Evolutionary conservation across 2,888 invertebrate species (phyloP), one percentile per base, ranked within the genome.

Genomic region (Aricia artaxerxes): DNA sequence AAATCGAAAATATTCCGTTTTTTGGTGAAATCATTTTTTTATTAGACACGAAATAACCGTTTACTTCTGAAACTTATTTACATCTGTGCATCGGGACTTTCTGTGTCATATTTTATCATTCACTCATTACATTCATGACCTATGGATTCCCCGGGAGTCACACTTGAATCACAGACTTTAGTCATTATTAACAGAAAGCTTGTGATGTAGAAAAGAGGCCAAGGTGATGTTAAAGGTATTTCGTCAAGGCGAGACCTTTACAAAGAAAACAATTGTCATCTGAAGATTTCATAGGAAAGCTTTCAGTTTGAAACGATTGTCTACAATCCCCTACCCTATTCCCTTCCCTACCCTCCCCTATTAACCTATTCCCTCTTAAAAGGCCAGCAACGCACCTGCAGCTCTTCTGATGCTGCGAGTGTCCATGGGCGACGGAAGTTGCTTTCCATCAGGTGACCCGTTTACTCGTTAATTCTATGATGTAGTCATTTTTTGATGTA

Each of bases 101-200:
- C 35, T 13, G 69, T 69, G 35, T 69, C 35, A 69, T 5, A 38
- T 69, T 69, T 69, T 69, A 69, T 38, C 69, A 69, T 38, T 35
- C 1, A 24, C 5, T 11, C 57, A 57, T 57, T 57, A 57, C 57
- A 38, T 16, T 35, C 64, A 69, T 38, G 38, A 4, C 69, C 38
- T 69, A 11, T 69, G 69, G 69, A 38, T 35, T 69, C 69, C 69
- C 69, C 35, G 69, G 69, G 31, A 1, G 13, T 69, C 69, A 69
- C 31, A 69, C 69, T 69, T 69, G 69, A 69, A 69, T 69, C 69
- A 69, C 2, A 5, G 13, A 69, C 35, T 69, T 69, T 69, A 69
- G 35, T 69, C 69, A 69, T 69, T 38, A 38, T 31, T 31, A 64
- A 31, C 64, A 64, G 64, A 64, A 61, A 61, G 24, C 11, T 64